Conservation (phyloP, 2,888 invertebrate species). For the Eupithecia subumbrata region DNA sequence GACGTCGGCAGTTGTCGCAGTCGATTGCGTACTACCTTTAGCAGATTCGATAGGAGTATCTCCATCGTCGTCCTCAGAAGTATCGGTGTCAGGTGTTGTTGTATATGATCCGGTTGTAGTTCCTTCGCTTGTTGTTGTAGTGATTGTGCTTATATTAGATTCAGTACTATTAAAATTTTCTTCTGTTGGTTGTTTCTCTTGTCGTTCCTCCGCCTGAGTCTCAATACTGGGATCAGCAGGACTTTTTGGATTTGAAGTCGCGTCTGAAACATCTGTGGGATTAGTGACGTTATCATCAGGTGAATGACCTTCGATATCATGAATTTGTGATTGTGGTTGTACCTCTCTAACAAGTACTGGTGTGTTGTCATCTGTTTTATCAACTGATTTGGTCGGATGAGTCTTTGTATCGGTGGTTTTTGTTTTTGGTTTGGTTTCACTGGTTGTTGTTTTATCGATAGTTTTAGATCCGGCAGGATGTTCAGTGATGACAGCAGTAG, state of each 20-base stretch:
- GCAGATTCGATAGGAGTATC: neutral
- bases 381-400: neutral
- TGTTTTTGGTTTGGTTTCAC: neutral
- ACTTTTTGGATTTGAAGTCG: conserved; percentile 16
- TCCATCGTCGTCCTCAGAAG: neutral
- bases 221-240: conserved; percentile 8
- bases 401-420: neutral
- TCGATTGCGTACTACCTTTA: neutral
- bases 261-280: conserved; percentile 29
- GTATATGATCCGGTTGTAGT: neutral
- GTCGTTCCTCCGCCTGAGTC: neutral
- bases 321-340: conserved; percentile 8
- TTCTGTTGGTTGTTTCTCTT: conserved; percentile 2
- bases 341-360: conserved; percentile 20
- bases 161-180: conserved; percentile 2
- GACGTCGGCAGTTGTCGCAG: neutral
- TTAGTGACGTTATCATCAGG: conserved; percentile 24
- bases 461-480: neutral
- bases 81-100: neutral
- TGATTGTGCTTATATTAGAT: neutral
- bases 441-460: neutral
- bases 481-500: neutral
- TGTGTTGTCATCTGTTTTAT: neutral
- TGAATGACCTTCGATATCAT: conserved; percentile 13
- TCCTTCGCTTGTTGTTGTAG: neutral